Percentiles rank a stretch among this genome's conserved stretches.
phyloP scores from a whole-genome alignment of 2,797 vertebrate species.

The Parauchenoglanis punctatus region DNA sequence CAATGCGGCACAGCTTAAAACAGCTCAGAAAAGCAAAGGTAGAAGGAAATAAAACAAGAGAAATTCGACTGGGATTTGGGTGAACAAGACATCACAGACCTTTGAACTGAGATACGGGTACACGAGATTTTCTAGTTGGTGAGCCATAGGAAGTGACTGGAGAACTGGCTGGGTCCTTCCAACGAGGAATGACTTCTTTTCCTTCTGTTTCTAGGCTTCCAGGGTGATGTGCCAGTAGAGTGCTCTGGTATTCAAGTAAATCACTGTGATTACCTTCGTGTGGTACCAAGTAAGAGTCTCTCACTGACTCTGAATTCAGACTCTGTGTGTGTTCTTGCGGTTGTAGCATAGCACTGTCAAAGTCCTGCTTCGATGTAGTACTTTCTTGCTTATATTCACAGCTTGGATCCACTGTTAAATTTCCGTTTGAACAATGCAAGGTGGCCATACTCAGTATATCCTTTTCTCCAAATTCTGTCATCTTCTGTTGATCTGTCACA shows the following conservation, averaged over 20 bases:
- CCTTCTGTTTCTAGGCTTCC: conserved; percentile 60
- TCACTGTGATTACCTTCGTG: conserved; percentile 4
- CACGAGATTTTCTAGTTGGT: conserved; percentile 74
- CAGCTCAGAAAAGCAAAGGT: conserved; percentile 68
- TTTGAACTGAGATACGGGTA: conserved; percentile 74
- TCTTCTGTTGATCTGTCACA: not conserved
- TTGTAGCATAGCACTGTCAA: not conserved
- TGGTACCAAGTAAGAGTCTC: not conserved
- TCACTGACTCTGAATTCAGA: not conserved
- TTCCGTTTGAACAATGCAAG: not conserved
- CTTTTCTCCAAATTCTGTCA: not conserved
- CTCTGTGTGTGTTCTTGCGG: conserved; percentile 11
- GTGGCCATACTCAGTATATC: not conserved
- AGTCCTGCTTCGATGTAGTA: not conserved
- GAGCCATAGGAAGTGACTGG: conserved; percentile 64
- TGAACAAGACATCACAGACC: conserved; percentile 70
- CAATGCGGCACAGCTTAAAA: conserved; percentile 70
- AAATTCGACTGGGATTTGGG: conserved; percentile 59
- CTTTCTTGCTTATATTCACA: conserved; percentile 18
- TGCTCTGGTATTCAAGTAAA: conserved; percentile 53
- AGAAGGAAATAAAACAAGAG: conserved; percentile 69
- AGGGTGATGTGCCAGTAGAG: conserved; percentile 34
- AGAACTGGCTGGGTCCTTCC: conserved; percentile 50
- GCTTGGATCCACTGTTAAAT: not conserved
- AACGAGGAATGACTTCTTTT: conserved; percentile 53